Percentiles rank a stretch among this genome's conserved stretches.
These are phyloP conservation scores for Notiomystis cincta DNA, from an alignment of 2,113 vertebrate species.

Conservation along the genomic window DNA sequence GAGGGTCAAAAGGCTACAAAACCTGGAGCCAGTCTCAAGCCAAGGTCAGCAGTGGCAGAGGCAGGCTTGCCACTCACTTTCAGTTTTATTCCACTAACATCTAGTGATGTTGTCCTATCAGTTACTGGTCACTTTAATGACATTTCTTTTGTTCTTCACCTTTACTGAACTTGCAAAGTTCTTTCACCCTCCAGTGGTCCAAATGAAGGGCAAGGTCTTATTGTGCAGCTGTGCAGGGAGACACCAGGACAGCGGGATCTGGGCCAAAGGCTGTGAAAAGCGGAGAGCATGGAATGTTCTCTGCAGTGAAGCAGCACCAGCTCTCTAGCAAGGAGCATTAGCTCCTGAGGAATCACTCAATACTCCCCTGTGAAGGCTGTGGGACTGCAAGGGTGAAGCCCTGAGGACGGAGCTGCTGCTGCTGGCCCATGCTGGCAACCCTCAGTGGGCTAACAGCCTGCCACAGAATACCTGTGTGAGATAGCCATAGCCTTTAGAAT, in stretches of 20 bases:
- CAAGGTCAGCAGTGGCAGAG: neutral
- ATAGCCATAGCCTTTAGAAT: neutral
- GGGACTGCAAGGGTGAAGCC: neutral
- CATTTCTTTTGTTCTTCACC: neutral
- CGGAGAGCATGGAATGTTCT: rapidly evolving
- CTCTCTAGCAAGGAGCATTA: neutral
- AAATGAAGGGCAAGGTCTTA: neutral
- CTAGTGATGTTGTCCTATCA: neutral
- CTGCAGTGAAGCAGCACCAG: neutral
- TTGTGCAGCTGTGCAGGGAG: neutral
- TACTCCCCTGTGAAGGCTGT: neutral
- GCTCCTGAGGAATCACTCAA: neutral
- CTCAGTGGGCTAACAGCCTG: neutral
- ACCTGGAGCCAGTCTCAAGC: neutral
- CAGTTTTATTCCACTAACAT: neutral
- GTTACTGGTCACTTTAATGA: neutral
- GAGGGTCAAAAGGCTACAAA: neutral
- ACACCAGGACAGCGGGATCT: rapidly evolving
- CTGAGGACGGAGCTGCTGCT: neutral
- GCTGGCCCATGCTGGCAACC: neutral
- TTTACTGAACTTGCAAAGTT: neutral
- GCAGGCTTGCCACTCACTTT: neutral
- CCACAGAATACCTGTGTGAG: neutral
- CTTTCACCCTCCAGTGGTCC: neutral
- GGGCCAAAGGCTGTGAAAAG: neutral